Evolutionary conservation across 2,888 invertebrate species (phyloP).

Genomic region (Loripinus fragilis): DNA sequence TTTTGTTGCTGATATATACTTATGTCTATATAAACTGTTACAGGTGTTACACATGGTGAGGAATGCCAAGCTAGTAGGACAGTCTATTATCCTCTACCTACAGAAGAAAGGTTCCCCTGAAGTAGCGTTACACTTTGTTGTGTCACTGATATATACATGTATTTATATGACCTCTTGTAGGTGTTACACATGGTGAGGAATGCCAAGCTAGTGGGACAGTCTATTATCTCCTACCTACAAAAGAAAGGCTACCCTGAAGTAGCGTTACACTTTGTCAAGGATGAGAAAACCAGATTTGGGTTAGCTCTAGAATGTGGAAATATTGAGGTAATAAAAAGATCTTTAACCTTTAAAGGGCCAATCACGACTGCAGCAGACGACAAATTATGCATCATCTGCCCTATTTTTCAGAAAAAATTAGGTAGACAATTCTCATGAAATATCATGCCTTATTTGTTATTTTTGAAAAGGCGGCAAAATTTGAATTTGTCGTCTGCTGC

Average conservation of each 20-base stretch:
- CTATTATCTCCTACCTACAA: constrained; percentile 99
- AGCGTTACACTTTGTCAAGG: constrained; percentile 99
- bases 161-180: too few species aligned
- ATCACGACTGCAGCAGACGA: too few species aligned
- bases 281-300: constrained; percentile 97
- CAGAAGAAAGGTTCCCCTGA: constrained; percentile 99
- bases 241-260: constrained; percentile 99
- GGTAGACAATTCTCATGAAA: too few species aligned
- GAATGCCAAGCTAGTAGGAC: constrained; percentile 97
- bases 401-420: too few species aligned
- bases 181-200: constrained; percentile 95
- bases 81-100: constrained; percentile 99
- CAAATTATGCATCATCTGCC: too few species aligned
- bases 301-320: constrained; percentile 99
- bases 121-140: constrained; percentile 99
- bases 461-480: too few species aligned
- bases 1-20: too few species aligned
- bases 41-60: constrained; percentile 93
- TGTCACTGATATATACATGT: too few species aligned
- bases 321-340: constrained; percentile 93
- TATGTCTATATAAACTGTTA: too few species aligned
- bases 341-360: too few species aligned
- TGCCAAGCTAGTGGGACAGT: constrained; percentile 98
- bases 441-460: too few species aligned
- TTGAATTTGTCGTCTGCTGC: too few species aligned